Percentiles rank a stretch among this genome's conserved stretches.
Conservation (phyloP, 2,888 invertebrate species). For the Agrypnus murinus region DNA sequence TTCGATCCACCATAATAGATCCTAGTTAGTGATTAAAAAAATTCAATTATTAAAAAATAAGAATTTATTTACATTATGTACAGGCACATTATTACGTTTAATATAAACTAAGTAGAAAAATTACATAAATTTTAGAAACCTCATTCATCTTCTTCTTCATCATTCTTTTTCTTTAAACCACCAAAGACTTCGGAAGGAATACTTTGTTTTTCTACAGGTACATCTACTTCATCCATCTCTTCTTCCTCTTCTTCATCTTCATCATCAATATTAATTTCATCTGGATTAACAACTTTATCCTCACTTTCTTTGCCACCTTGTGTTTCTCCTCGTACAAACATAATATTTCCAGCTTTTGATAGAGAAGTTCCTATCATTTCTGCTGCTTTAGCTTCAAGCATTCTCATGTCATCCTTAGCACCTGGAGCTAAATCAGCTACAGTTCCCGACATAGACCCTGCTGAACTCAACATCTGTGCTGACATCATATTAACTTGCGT, state of each 20-base stretch:
- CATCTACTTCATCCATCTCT: constrained; percentile 71
- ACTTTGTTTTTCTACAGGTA: constrained; percentile 87
- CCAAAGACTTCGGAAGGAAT: constrained; percentile 96
- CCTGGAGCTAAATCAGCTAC: constrained; percentile 84
- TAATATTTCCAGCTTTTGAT: constrained; percentile 76
- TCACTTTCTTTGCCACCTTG: constrained; percentile 80
- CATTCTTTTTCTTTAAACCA: constrained; percentile 74
- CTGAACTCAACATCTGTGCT: constrained; percentile 93
- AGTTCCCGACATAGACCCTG: constrained; percentile 78
- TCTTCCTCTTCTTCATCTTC: constrained; percentile 79
- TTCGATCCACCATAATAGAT: too few relatives aligned
- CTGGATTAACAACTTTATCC: constrained; percentile 87
- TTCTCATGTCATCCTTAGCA: constrained; percentile 90
- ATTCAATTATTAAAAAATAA: too few relatives aligned
- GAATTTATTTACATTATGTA: too few relatives aligned
- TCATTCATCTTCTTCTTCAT: constrained; percentile 37
- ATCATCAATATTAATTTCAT: constrained; percentile 90
- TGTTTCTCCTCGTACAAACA: constrained; percentile 92
- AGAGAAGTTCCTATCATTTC: constrained; percentile 76
- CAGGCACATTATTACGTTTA: too few relatives aligned
- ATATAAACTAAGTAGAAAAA: too few relatives aligned
- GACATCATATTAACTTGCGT: constrained; percentile 99
- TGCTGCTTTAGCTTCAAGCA: constrained; percentile 89
- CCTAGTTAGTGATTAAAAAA: too few relatives aligned
- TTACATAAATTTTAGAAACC: too few relatives aligned